Percentiles rank a stretch among this genome's conserved stretches.
Conservation (phyloP, 1,140 invertebrate species). For the Globodera rostochiensis region DNA sequence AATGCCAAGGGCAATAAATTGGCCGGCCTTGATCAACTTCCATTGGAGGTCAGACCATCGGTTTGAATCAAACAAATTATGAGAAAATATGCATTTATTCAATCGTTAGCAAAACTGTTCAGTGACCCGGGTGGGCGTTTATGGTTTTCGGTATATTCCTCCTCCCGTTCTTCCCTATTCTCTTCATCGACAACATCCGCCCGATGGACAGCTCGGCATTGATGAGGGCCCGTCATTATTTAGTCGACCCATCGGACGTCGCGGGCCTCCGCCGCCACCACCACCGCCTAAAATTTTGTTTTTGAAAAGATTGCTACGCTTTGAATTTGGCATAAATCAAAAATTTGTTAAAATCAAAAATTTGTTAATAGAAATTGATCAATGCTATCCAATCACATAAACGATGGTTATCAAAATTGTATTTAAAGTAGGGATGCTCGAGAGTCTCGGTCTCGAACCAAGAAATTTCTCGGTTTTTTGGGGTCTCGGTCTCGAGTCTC, state of each 20-base stretch:
- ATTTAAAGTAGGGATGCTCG: no score
- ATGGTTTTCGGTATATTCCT: no score
- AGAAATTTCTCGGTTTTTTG: background rate
- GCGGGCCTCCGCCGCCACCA: constrained; percentile 20
- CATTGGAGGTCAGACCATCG: no score
- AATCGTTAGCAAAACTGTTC: no score
- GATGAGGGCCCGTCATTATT: constrained; percentile 37
- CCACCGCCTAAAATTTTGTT: background rate
- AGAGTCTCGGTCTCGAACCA: background rate
- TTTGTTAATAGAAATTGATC: background rate
- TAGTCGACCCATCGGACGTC: constrained; percentile 37
- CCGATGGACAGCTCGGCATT: constrained; percentile 42
- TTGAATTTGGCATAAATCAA: background rate
- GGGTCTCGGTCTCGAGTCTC: no score
- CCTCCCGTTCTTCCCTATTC: no score
- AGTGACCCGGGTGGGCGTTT: no score
- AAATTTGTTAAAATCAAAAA: background rate
- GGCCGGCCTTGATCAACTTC: no score
- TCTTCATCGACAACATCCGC: constrained; percentile 38
- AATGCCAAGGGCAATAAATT: no score
- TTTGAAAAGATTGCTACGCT: background rate
- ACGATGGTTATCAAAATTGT: background rate
- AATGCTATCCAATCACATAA: background rate
- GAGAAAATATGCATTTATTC: no score
- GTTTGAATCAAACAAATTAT: no score